Evolutionary conservation across 2,888 invertebrate species (phyloP).

Genomic region (Thelaira solivaga): DNA sequence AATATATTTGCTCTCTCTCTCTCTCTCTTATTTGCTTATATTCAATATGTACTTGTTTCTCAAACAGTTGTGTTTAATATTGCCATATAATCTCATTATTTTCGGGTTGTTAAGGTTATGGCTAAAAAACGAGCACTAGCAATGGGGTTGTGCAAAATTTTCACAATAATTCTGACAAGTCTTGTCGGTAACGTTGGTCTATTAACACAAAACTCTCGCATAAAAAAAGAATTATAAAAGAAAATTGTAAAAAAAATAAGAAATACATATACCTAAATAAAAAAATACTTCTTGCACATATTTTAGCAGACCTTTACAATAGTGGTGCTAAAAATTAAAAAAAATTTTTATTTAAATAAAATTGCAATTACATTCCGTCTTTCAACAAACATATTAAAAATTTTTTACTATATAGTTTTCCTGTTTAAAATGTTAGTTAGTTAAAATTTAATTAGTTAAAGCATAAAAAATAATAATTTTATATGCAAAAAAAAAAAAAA

Average conservation of each 20-base stretch:
- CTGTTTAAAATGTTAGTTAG: constrained; percentile 48
- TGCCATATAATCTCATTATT: constrained; percentile 25
- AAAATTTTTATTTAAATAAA: constrained; percentile 1
- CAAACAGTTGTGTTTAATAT: constrained; percentile 13
- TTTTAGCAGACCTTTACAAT: constrained; percentile 20
- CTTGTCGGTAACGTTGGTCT: constrained; percentile 60
- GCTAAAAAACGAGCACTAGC: constrained; percentile 12
- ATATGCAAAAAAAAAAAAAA: neutral
- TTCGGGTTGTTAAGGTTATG: constrained; percentile 43
- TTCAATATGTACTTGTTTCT: neutral
- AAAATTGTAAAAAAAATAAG: neutral
- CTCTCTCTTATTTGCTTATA: constrained; percentile 23
- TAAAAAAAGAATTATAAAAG: constrained; percentile 29
- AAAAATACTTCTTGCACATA: constrained; percentile 21
- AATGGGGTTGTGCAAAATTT: constrained; percentile 48
- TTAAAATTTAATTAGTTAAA: constrained; percentile 38
- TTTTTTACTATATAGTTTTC: constrained; percentile 32
- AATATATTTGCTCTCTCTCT: no score
- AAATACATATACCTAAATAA: constrained; percentile 3
- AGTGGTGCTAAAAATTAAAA: constrained; percentile 1
- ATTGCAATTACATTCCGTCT: constrained; percentile 57
- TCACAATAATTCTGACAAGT: constrained; percentile 51
- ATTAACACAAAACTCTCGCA: constrained; percentile 60
- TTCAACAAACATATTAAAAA: constrained; percentile 18
- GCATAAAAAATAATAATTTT: constrained; percentile 21